These are phyloP conservation scores for Muscicapa comitata DNA, from an alignment of 2,797 vertebrate species.

Conservation along the genomic window DNA sequence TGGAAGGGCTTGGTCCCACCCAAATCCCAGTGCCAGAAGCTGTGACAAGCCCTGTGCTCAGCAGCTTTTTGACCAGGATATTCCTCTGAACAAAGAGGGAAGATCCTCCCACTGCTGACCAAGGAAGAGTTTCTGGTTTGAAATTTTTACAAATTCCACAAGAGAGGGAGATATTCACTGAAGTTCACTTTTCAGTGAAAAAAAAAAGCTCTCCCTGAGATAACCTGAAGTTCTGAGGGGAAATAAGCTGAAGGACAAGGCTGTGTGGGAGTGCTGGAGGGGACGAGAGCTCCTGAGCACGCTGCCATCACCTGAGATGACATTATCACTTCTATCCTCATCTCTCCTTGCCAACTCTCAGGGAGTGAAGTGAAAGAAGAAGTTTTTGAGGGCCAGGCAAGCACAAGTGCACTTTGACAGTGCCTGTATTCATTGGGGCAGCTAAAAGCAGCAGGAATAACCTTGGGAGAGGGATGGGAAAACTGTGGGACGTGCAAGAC, in stretches of 20 bases:
- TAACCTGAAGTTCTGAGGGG: neutral
- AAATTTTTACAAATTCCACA: neutral
- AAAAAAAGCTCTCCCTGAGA: neutral
- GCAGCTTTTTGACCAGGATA: neutral
- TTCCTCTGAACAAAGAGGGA: neutral
- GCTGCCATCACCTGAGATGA: neutral
- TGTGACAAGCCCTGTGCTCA: neutral
- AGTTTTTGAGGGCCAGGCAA: neutral
- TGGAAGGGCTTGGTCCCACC: neutral
- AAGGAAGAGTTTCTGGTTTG: neutral
- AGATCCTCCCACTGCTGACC: neutral
- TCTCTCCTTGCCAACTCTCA: neutral
- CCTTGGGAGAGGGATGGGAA: neutral
- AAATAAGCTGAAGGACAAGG: neutral
- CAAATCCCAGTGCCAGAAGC: neutral
- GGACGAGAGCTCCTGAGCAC: neutral
- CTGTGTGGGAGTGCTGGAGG: neutral
- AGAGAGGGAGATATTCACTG: neutral
- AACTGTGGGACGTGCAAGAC: fast-evolving
- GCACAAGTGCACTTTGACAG: neutral
- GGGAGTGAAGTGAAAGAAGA: neutral
- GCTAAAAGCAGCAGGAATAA: neutral
- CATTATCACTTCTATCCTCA: neutral
- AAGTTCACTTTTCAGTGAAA: neutral
- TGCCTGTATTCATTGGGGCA: neutral